Evolutionary conservation across 2,797 vertebrate species (phyloP), one percentile per base, ranked within the genome.

Genomic region (Lemur catta): DNA sequence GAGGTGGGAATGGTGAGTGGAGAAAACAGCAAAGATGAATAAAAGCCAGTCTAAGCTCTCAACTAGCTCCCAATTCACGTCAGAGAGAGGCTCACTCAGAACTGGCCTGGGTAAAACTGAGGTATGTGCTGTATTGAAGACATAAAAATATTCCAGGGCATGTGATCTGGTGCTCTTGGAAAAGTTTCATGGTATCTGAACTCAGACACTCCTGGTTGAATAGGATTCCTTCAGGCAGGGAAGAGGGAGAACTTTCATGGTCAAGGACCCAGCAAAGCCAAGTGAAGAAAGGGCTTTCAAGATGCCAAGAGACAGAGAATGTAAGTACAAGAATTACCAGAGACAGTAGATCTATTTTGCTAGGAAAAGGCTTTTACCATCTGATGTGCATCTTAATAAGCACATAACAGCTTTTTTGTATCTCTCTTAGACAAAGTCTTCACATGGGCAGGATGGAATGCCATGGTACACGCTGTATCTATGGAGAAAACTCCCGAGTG

Each of bases 91-190:
- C 4, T 30, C 30, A 33, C 7, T 46, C 7, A 89, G n/a, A 88
- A 65, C 20, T 24, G 74, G n/a, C 52, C 30, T 72, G 14, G 4
- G 4, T 30, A 65, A 84, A 35, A 38, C 26, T 10, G 63, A 79
- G 2, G 26, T 41, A n/a, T 2, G 22, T 2, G 2, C 26, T 11
- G 38, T 1, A 2, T 4, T 48, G 24, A 4, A 35, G 50, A 80
- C 6, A 48, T 1, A 74, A 52, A 28, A 14, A n/a, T n/a, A 41
- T 52, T 46, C 43, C 6, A 13, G 33, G n/a, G 20, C 63, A 65
- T 1, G 13, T 4, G 46, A 65, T 48, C 33, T n/a, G 35, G 13
- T 65, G n/a, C 48, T 18, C 46, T 2, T n/a, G 13, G 46, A 48
- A 75, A 69, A 3, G 15, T 30, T 91, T 69, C 48, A 38, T 0